Base-by-base conservation (phyloP, 2,113 vertebrate genomes). In the Fregetta grallaria region DNA sequence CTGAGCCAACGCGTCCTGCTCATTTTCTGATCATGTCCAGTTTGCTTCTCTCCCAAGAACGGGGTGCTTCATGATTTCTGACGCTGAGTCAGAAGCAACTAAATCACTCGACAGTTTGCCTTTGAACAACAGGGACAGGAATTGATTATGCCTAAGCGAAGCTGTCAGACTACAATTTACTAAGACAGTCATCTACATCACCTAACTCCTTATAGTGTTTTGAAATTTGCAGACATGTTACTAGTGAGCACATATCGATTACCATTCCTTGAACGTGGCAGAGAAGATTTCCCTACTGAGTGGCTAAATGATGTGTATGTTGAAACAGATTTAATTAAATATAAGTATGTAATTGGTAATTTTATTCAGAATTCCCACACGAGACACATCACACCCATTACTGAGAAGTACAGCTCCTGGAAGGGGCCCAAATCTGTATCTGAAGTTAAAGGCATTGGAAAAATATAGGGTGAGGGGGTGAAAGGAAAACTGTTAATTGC, bases 321-420 rank as follows among this genome's bases (percentile, higher is more conserved):
- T 95, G 83, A 92, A 94, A 92, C 45, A 91, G 49, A 90, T 82
- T 82, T 94, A 92, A 94, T 72, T 92, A 70, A 97, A 92, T 53
- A 11, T 67, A 84, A 86, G 63, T 65, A 73, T 47, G 74, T 78
- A 92, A 90, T 15, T 76, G 80, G 70, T 95, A 79, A 95, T 85
- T 95, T 92, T 85, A 94, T 89, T 97, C 58, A 38, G 65, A 70
- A 62, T 78, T 84, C 58, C 45, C 74, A 79, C 71, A 45, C 68
- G 74, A 95, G 86, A 78, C 11, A 92, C 94, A 94, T 91, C 86
- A 72, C 70, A 81, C 45, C 56, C 49, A 61, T 56, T 91, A 84
- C 45, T 76, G 45, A 78, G 55, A 91, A 85, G 53, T 13, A 34
- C 66, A 81, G 56, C 30, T 89, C 53, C 86, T 89, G 65, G 62